Conservation (phyloP, 2,797 vertebrate genomes). For the Hoplostethus atlanticus region DNA sequence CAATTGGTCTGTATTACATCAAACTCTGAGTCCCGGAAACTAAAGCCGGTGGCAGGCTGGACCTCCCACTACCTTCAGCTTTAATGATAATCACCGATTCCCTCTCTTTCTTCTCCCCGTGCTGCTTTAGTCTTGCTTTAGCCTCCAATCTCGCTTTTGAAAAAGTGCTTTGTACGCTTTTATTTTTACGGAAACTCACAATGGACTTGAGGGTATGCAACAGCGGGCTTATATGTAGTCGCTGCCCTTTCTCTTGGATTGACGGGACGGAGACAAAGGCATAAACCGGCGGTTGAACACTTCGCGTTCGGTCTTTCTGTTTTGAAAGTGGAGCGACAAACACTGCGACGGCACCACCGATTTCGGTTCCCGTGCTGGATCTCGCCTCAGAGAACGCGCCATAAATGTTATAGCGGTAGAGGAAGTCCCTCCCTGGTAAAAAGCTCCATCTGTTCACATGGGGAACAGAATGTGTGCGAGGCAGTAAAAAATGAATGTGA, state of each 20-base stretch:
- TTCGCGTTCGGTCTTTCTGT: constrained; percentile 30
- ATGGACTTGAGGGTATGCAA: background rate
- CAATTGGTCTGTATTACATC: constrained; percentile 35
- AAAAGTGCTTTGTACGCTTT: background rate
- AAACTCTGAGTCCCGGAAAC: constrained; percentile 36
- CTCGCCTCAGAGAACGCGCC: constrained; percentile 60
- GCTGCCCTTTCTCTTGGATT: constrained; percentile 42
- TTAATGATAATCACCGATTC: constrained; percentile 59
- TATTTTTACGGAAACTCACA: constrained; percentile 10
- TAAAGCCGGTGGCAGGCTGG: constrained; percentile 40
- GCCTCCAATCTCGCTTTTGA: too few relatives aligned
- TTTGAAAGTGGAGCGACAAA: constrained; percentile 42
- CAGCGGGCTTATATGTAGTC: constrained; percentile 9
- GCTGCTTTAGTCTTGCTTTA: constrained; percentile 28
- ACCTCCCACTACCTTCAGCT: constrained; percentile 55
- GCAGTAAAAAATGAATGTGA: constrained; percentile 71
- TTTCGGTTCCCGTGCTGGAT: constrained; percentile 70
- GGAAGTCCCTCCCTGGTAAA: constrained; percentile 66
- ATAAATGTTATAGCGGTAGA: constrained; percentile 60
- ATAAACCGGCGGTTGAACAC: constrained; percentile 20
- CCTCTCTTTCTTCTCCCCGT: constrained; percentile 12
- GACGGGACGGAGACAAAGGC: constrained; percentile 4
- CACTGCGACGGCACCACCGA: constrained; percentile 60
- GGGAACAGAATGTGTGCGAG: constrained; percentile 41
- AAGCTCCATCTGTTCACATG: constrained; percentile 70